A percentile compares a stretch with the other conserved stretches of the same genome.
Evolutionary conservation across 1,140 invertebrate genomes (phyloP).

Genomic region (Caenorhabditis elegans): DNA sequence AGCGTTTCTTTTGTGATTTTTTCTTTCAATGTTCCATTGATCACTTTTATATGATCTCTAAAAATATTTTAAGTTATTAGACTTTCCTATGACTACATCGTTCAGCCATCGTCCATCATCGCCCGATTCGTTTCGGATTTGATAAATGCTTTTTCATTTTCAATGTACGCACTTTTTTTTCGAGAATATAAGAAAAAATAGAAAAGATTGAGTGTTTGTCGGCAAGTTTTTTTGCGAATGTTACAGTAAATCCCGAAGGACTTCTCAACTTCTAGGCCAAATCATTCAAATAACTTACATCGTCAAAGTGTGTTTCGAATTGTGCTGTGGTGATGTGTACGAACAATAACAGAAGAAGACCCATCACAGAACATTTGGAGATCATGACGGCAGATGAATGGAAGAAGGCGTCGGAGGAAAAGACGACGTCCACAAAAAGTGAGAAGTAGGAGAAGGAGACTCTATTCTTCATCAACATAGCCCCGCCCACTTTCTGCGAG

Average conservation of each 20-base stretch:
- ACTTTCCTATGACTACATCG: not conserved
- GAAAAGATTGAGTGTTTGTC: too few relatives aligned
- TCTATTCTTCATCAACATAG: not conserved
- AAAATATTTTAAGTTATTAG: too few relatives aligned
- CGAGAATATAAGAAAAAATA: not conserved
- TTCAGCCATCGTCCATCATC: not conserved
- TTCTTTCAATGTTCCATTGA: not conserved
- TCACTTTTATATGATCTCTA: not conserved
- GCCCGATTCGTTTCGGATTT: not conserved
- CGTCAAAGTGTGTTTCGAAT: constrained; percentile 6
- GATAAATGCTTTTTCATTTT: constrained; percentile 1
- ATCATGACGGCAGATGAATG: not conserved
- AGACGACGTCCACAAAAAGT: not conserved
- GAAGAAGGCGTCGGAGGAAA: not conserved
- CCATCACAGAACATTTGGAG: not conserved
- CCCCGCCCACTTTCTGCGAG: not conserved
- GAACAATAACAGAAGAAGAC: constrained; percentile 5
- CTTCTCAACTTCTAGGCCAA: too few relatives aligned
- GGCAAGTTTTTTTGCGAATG: too few relatives aligned
- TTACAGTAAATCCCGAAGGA: too few relatives aligned
- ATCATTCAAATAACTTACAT: not conserved
- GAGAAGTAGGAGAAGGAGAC: constrained; percentile 4
- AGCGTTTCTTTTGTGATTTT: not conserved
- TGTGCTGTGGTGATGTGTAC: not conserved
- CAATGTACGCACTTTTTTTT: not conserved